phyloP scores from a whole-genome alignment of 2,113 vertebrate genomes.

The Dicaeum eximium region DNA sequence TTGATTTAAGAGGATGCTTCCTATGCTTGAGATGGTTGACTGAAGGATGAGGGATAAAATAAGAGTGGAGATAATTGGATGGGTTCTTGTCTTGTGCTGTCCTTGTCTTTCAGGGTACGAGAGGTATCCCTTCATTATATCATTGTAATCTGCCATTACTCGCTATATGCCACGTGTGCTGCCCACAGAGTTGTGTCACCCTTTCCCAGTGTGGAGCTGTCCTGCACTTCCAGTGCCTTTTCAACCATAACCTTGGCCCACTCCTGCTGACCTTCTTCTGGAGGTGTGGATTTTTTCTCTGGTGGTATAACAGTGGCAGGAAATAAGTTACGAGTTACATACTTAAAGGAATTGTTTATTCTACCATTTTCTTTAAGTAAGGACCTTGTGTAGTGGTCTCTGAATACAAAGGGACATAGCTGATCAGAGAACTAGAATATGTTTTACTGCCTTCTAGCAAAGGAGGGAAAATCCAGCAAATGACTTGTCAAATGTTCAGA shows the following conservation, averaged over 20 bases:
- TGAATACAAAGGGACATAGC: neutral
- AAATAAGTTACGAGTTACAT: neutral
- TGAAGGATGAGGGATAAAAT: neutral
- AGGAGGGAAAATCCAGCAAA: neutral
- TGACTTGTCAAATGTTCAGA: neutral
- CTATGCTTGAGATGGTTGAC: slow-evolving; percentile 9
- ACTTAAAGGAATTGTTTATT: neutral
- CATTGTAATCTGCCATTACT: neutral
- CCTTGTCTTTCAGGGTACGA: neutral
- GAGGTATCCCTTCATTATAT: neutral
- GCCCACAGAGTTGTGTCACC: neutral
- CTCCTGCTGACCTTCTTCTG: neutral
- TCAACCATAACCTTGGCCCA: neutral
- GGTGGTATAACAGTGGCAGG: neutral
- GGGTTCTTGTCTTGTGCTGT: neutral
- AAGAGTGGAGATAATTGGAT: neutral
- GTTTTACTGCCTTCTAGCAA: neutral
- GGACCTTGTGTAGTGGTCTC: neutral
- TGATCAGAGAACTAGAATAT: neutral
- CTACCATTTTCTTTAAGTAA: neutral
- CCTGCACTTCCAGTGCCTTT: neutral
- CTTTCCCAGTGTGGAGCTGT: neutral
- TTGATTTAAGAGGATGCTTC: slow-evolving; percentile 27
- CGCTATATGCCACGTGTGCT: neutral
- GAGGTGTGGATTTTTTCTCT: neutral